Evolutionary conservation across 2,797 vertebrate species (phyloP), one percentile per base, ranked within the genome.

Genomic region (Octomys mimax): DNA sequence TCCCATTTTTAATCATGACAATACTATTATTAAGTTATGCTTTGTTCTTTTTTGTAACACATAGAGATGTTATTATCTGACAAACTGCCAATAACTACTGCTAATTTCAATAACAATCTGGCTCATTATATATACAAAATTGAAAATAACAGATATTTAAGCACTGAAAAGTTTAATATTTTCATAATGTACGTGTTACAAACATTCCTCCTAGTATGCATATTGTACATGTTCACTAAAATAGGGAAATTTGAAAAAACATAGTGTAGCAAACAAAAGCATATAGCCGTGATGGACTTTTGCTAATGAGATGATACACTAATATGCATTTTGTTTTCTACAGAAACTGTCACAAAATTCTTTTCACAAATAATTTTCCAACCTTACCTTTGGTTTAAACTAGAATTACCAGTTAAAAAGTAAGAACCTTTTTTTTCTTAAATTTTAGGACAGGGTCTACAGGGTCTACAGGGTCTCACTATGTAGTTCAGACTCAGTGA

Each of bases 301-400:
- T 89, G 66, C 28, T 83, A 52, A 66, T 36, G 21, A 70, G 14
- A 46, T 70, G 52, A 21, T 22, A 26, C 0, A 14, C 78, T 64
- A 61, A 9, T 11, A 16, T 52, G 6, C 5, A 68, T 77, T 70
- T 93, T 21, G 42, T 85, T 84, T 90, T 66, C 66, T 46, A 68
- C 61, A 83, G 19, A 81, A 61, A 14, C 2, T 86, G 31, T 77
- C 46, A 83, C 19, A 78, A 91, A 91, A 46, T 54, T 78, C 24
- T 73, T 91, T 75, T 70, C 49, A 87, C 26, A 89, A 88, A 83
- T 52, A 28, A 75, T 46, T 92, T 95, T 95, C n/a, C 26, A 94
- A 57, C 31, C 33, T 33, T 85, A 62, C 42, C 24, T 80, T 13
- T 64, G 88, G 33, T 28, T 81, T 24, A 90, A 86, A 93, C 42